Percentiles rank a stretch among this genome's conserved stretches.
Conservation (phyloP, 92 coral and sea anemone genomes). For the Umimayanthus kanabou region DNA sequence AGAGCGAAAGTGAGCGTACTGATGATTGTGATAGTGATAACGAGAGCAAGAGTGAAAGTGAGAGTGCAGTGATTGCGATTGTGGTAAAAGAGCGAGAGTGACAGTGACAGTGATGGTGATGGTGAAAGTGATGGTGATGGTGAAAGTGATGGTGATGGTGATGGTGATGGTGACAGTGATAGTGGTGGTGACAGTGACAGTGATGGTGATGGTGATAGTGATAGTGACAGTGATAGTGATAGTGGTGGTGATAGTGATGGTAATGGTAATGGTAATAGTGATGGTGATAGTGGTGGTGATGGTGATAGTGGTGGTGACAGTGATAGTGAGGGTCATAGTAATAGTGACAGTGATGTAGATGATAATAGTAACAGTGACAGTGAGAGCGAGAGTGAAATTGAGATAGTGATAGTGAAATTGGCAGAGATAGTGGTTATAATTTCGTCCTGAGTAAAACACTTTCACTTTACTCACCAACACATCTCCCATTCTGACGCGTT, state of each 20-base stretch:
- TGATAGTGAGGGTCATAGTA: neutral
- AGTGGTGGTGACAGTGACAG: too few relatives aligned
- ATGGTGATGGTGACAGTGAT: neutral
- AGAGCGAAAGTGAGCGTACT: neutral
- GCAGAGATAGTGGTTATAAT: neutral
- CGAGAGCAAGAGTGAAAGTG: neutral
- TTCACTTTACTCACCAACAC: constrained; percentile 19
- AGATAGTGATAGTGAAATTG: neutral
- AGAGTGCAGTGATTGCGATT: neutral
- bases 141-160: neutral
- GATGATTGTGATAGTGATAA: neutral
- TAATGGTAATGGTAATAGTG: neutral
- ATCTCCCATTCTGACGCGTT: neutral
- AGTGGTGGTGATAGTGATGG: neutral
- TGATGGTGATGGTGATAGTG: neutral
- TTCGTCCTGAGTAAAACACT: neutral
- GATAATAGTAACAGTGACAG: neutral
- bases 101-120: neutral
- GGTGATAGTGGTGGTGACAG: too few relatives aligned
- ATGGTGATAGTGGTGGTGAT: neutral
- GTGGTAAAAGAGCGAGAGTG: neutral
- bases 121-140: neutral
- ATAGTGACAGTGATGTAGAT: neutral
- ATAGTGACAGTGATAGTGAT: neutral
- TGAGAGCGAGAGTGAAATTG: neutral